Base-by-base conservation (phyloP, 2,113 vertebrate species). In the Passer domesticus region DNA sequence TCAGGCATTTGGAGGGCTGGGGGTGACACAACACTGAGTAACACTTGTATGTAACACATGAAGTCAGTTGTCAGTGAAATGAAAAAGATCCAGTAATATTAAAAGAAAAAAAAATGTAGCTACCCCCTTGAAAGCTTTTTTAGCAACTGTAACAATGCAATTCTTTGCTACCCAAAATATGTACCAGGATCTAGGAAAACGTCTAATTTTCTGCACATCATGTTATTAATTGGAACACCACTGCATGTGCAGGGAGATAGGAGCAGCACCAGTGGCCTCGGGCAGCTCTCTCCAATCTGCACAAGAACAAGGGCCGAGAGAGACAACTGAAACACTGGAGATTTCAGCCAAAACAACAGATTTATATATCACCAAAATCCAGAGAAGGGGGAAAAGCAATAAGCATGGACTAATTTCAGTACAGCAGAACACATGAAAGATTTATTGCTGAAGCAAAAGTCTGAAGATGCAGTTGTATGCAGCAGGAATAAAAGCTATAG, bases 381-480 rank as follows among this genome's bases (percentile, higher is more conserved):
- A 18, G 56, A 75, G 27, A 21, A 49, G 24, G 14, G 12, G 8
- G 3, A n/a, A 80, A 81, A 79, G 59, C 83, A 89, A 20, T 52
- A 90, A 91, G 75, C 70, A 70, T 83, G 74, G 83, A 89, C 56
- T 83, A 60, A 72, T 78, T 92, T 70, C 72, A 90, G 44, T 81
- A 88, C 83, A 80, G 89, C 72, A 31, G 83, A 93, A 90, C 6
- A 13, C 79, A 75, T 63, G 47, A 41, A 68, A 90, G 68, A 83
- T 93, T 96, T 96, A 97, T 94, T 97, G 95, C 95, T 95, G 69
- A 94, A 92, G 96, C 96, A 56, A 11, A 90, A 92, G 44, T 68
- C 59, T 68, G 82, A 52, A 60, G 73, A 68, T 9, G 62, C 93
- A 88, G 52, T 35, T 69, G 68, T 75, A 56, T 2, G n/a, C 3